Evolutionary conservation across 2,113 vertebrate genomes (phyloP), one percentile per base, ranked within the genome.

Genomic region (Cebus imitator): DNA sequence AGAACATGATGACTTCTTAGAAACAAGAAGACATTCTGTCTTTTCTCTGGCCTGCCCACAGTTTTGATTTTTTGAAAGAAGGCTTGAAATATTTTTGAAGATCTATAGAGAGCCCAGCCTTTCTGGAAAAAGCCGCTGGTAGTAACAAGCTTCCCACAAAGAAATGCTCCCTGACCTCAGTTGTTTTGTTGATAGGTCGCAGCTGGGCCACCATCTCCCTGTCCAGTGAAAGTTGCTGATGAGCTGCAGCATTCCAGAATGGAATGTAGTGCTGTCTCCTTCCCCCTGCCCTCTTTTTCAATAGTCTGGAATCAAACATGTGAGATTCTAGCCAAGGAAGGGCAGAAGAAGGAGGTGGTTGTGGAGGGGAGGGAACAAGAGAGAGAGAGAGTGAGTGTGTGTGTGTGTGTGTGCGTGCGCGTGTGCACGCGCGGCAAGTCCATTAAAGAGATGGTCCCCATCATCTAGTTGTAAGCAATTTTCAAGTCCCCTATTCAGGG

Each of bases 61-160:
- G 32, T 87, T 96, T 88, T 91, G 73, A 76, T 73, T 72, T 75
- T 91, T 87, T 83, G 66, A 91, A 96, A 95, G 35, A 88, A 70
- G 45, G 52, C 37, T 92, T 88, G 88, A 90, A 90, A 76, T 84
- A 92, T 85, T 96, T 97, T 97, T 96, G 57, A 92, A 55, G 61
- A 64, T 64, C 30, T 40, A 68, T 55, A 35, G 79, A 94, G 55
- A 95, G 70, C 25, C 55, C 55, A 45, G 84, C 92, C 64, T 94
- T 96, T 96, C 80, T 95, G 88, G 81, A 95, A 79, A 83, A 91
- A 92, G 70, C 48, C 72, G 43, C 45, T 89, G 43, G 25, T 84
- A 88, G 81, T 90, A 87, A 92, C 70, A 92, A 79, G 45, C 70
- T 90, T 96, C 90, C 72, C 81, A 73, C 55, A 87, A 61, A 94